Percentiles rank a stretch among this genome's conserved stretches.
phyloP scores from a whole-genome alignment of 2,797 vertebrate species.

The Sebastes goodei region DNA sequence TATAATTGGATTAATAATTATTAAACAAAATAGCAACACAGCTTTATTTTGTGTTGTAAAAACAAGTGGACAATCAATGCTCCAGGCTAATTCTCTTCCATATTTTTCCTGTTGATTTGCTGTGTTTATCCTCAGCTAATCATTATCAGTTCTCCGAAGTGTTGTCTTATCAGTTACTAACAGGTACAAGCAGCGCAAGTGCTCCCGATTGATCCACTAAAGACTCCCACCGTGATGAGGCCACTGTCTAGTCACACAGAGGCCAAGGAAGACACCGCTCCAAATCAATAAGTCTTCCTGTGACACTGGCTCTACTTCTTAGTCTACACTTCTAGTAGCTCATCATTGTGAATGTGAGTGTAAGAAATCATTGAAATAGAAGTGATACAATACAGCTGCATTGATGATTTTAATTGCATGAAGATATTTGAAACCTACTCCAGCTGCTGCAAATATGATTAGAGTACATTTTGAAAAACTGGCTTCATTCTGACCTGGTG shows the following conservation, averaged over 20 bases:
- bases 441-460: conserved; percentile 11
- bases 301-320: conserved; percentile 64
- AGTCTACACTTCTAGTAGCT: conserved; percentile 51
- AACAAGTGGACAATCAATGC: not conserved
- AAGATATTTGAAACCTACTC: conserved; percentile 35
- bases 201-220: conserved; percentile 79
- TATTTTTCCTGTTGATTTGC: conserved; percentile 43
- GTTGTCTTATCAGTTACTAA: conserved; percentile 81
- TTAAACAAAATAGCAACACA: not conserved
- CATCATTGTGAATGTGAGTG: conserved; percentile 31
- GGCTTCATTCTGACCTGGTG: not conserved
- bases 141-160: conserved; percentile 74
- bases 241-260: conserved; percentile 74
- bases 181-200: conserved; percentile 78
- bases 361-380: conserved; percentile 59
- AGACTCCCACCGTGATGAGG: conserved; percentile 69
- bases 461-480: not conserved
- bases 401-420: conserved; percentile 52
- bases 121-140: conserved; percentile 72
- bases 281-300: conserved; percentile 77
- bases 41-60: conserved; percentile 1
- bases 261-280: conserved; percentile 68
- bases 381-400: conserved; percentile 39
- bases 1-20: not conserved
- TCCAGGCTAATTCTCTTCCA: not conserved